These are phyloP conservation scores for Drosophila siamana DNA, from an alignment of 2,888 invertebrate genomes.

Conservation along the genomic window DNA sequence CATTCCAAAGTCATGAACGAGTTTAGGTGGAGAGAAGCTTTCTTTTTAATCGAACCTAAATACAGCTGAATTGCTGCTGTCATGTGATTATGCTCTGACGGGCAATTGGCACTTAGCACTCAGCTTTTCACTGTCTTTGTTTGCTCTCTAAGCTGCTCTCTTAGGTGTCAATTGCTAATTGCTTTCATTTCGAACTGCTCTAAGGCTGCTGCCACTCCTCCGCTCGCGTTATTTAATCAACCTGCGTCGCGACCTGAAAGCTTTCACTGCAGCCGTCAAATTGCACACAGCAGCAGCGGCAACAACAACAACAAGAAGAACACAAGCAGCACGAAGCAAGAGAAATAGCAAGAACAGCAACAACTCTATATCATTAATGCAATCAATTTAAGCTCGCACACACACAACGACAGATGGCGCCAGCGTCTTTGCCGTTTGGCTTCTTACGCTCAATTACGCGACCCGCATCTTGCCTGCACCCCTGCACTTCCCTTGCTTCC, in stretches of 20 bases:
- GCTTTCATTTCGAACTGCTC: conserved; percentile 35
- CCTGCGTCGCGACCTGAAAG: conserved; percentile 33
- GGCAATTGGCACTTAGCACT: not conserved
- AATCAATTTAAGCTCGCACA: conserved; percentile 48
- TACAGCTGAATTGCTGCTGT: not conserved
- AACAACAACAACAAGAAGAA: conserved; percentile 19
- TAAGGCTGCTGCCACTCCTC: conserved; percentile 8
- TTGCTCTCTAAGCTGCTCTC: conserved; percentile 33
- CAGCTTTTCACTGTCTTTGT: conserved; percentile 7
- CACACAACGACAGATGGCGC: conserved; percentile 54
- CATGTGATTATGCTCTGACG: not conserved
- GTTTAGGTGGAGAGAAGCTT: not conserved
- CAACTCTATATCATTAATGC: conserved; percentile 59
- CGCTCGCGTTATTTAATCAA: conserved; percentile 45
- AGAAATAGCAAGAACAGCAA: conserved; percentile 23
- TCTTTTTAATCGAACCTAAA: not conserved
- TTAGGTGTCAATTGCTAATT: conserved; percentile 56
- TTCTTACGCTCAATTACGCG: conserved; percentile 61
- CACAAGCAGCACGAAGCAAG: not conserved
- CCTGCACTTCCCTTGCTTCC: not conserved
- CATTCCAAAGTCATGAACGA: not conserved
- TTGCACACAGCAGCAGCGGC: conserved; percentile 15
- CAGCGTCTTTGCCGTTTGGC: conserved; percentile 40
- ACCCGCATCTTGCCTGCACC: conserved; percentile 17
- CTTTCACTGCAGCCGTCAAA: conserved; percentile 48